Evolutionary conservation across 2,888 invertebrate genomes (phyloP).

Genomic region (Lasius fuliginosus): DNA sequence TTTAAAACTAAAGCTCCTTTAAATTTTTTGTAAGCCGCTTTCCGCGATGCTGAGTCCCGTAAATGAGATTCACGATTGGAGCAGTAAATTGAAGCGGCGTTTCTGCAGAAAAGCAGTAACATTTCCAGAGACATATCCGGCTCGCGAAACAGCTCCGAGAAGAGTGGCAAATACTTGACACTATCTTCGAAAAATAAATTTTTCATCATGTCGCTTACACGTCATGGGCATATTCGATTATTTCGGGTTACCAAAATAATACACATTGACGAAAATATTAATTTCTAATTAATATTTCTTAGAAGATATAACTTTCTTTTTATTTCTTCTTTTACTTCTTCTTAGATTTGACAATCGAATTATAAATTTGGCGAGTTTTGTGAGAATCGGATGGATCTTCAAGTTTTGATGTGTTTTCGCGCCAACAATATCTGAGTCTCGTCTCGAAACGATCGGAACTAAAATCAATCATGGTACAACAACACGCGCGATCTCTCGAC

Average conservation of each 20-base stretch:
- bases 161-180: constrained; percentile 44
- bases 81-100: constrained; percentile 55
- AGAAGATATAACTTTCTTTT: background rate
- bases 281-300: background rate
- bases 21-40: constrained; percentile 58
- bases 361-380: background rate
- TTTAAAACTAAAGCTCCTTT: constrained; percentile 58
- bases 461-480: constrained; percentile 12
- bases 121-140: constrained; percentile 24
- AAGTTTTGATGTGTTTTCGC: background rate
- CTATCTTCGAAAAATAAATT: constrained; percentile 24
- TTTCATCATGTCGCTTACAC: background rate
- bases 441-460: constrained; percentile 6
- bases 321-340: no score
- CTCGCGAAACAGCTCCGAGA: constrained; percentile 31
- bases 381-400: background rate
- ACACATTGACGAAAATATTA: background rate
- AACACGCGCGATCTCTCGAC: constrained; percentile 30
- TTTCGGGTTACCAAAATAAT: background rate
- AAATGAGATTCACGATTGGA: constrained; percentile 57
- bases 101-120: constrained; percentile 49
- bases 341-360: background rate
- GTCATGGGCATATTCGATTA: background rate
- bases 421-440: background rate
- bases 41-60: constrained; percentile 56